phyloP scores from a whole-genome alignment of 2,797 vertebrate genomes.

The Poecile montanus region DNA sequence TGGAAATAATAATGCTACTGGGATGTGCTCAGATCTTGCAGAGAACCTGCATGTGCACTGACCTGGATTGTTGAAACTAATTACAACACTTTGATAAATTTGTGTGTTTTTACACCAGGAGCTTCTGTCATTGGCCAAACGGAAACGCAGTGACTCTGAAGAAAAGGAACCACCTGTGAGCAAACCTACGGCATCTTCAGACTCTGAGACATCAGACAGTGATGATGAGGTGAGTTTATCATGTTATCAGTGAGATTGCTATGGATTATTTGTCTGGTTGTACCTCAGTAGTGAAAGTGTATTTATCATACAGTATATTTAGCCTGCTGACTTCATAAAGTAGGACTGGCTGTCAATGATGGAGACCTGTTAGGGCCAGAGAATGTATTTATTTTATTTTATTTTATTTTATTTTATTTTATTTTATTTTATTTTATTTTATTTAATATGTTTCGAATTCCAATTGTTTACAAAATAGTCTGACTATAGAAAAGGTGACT shows the following conservation, averaged over 20 bases:
- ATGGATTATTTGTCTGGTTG: not conserved
- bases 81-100: not conserved
- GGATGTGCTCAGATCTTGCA: not conserved
- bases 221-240: slow-evolving; percentile 88
- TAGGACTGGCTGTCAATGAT: not conserved
- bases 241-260: not conserved
- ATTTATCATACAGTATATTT: not conserved
- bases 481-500: not conserved
- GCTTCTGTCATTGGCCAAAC: slow-evolving; percentile 92
- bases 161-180: slow-evolving; percentile 92
- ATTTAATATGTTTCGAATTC: not conserved
- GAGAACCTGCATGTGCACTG: not conserved
- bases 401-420: not conserved
- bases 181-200: slow-evolving; percentile 94
- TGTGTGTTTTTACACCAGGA: slow-evolving; percentile 79
- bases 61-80: not conserved
- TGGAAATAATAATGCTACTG: not conserved
- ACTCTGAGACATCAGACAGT: slow-evolving; percentile 97
- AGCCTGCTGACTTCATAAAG: not conserved
- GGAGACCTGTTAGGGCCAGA: not conserved
- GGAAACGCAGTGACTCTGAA: slow-evolving; percentile 94
- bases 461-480: not conserved
- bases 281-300: not conserved
- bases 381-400: not conserved
- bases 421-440: not conserved